phyloP scores from a whole-genome alignment of 92 coral and sea anemone species.

The Porites divaricata region DNA sequence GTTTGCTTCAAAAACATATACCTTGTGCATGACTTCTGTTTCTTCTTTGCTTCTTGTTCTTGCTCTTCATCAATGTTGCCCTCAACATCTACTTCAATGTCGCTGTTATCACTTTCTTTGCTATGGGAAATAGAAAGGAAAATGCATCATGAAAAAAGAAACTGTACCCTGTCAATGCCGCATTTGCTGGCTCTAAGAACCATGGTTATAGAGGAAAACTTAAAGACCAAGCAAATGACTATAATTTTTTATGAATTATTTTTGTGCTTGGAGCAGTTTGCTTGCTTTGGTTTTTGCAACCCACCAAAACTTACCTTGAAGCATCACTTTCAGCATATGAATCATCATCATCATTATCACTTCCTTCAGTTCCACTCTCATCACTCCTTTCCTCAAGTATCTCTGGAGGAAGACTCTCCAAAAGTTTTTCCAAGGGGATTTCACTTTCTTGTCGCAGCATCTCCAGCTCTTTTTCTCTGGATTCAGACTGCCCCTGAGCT shows the following conservation, averaged over 20 bases:
- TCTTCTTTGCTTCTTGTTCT: slow-evolving; percentile 17
- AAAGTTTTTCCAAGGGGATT: slow-evolving; percentile 87
- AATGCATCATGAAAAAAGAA: not conserved
- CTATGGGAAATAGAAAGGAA: not conserved
- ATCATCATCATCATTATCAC: slow-evolving; percentile 61
- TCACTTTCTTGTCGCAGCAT: slow-evolving; percentile 90
- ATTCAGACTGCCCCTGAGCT: slow-evolving; percentile 71
- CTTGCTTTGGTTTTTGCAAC: not conserved
- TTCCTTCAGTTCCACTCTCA: slow-evolving; percentile 54
- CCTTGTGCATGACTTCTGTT: not conserved
- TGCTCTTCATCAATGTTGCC: slow-evolving; percentile 59
- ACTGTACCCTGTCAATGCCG: too few relatives aligned
- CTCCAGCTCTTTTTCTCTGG: slow-evolving; percentile 82
- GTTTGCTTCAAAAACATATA: not conserved
- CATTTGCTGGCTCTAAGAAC: not conserved
- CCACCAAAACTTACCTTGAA: slow-evolving; percentile 15
- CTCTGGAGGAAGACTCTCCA: slow-evolving; percentile 88
- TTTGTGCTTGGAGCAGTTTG: not conserved
- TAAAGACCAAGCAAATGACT: not conserved
- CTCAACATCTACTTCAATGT: slow-evolving; percentile 84
- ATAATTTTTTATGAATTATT: not conserved
- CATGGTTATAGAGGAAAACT: not conserved
- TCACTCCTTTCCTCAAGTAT: slow-evolving; percentile 83
- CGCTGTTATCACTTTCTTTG: slow-evolving; percentile 86
- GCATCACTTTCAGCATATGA: slow-evolving; percentile 58